Evolutionary conservation across 2,888 invertebrate genomes (phyloP), one percentile per base, ranked within the genome.

Genomic region (Dolichopus griseipennis): DNA sequence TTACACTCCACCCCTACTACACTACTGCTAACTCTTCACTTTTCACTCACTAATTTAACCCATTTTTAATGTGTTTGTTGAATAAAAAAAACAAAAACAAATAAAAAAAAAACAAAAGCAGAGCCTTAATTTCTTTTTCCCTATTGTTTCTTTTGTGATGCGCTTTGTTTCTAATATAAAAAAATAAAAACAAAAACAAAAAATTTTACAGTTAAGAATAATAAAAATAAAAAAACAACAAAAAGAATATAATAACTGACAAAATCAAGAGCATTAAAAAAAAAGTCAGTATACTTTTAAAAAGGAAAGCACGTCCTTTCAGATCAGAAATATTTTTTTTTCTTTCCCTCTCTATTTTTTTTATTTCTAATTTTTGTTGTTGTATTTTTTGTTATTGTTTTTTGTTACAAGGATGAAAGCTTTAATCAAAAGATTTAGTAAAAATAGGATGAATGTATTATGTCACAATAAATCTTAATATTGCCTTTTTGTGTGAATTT

Each of bases 361-460:
- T 37, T 37, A 9, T 37, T 37, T 37, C 12, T 10, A 7, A 9
- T 34, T 34, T 34, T 34, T 34, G 5, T 34, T 34, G 34, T 34
- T 34, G 34, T 37, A 1, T 37, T 12, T 37, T 37, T 37, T 37
- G 8, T 37, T 37, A n/a, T 52, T 37, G 8, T 37, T 37, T n/a
- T 52, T 18, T 18, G 18, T 52, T 12, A 52, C 52, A 52, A 18
- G 52, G 52, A 52, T 52, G n/a, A 52, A 52, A 52, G 52, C 52
- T 52, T 52, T 52, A 52, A 52, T 52, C 52, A 52, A 18, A 52
- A 52, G 52, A 52, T 52, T 52, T 52, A 52, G 52, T 52, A 52
- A 27, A n/a, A 27, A 52, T n/a, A 15, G 52, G 5, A 9, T 52
- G 52, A 52, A 52, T 52, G 52, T 52, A 18, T 15, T 52, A 12